Base-by-base conservation (phyloP, 1,140 invertebrate species). In the Colletes latitarsis region DNA sequence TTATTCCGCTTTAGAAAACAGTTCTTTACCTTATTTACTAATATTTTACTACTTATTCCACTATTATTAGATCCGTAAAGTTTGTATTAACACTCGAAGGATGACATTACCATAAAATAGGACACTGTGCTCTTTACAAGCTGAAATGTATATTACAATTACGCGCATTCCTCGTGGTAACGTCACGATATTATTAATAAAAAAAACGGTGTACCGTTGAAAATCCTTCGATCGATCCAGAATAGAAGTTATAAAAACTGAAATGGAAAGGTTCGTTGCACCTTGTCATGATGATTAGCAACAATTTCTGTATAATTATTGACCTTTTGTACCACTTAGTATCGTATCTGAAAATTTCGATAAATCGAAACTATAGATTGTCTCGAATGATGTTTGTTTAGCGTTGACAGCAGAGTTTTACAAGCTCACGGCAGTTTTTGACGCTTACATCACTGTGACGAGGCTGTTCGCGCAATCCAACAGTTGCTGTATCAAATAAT, bases 221-320 rank as follows among this genome's bases (percentile, higher is more conserved):
- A 30, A 82, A 86, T 57, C 30, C 77, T 58, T 73, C 64, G n/a
- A 86, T 52, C 19, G 78, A 80, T 6, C 80, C 41, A 9, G 30
- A 21, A 49, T 69, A 80, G 6, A 84, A 15, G 55, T 80, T 30
- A 30, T 66, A 77, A 55, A 80, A 67, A 15, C 62, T 86, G 19
- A 84, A 68, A 30, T 21, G 58, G 6, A 74, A 81, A 41, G 79
- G 77, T 46, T 70, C 69, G 5, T 30, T 15, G 39, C 82, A 67
- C 70, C 68, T 84, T 66, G 67, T 77, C 57, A 86, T 80, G 52
- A 86, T 66, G 69, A 82, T 77, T 58, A 14, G 14, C 21, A 86
- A 14, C 12, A 74, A 63, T 43, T 82, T 79, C 58, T 69, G 79
- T 15, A 69, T 70, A n/a, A 62, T 68, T 12, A 70, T 58, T 8